A percentile compares a stretch with the other conserved stretches of the same genome.
Evolutionary conservation across 92 coral and sea anemone genomes (phyloP).

Genomic region (Epizoanthus fatuus): DNA sequence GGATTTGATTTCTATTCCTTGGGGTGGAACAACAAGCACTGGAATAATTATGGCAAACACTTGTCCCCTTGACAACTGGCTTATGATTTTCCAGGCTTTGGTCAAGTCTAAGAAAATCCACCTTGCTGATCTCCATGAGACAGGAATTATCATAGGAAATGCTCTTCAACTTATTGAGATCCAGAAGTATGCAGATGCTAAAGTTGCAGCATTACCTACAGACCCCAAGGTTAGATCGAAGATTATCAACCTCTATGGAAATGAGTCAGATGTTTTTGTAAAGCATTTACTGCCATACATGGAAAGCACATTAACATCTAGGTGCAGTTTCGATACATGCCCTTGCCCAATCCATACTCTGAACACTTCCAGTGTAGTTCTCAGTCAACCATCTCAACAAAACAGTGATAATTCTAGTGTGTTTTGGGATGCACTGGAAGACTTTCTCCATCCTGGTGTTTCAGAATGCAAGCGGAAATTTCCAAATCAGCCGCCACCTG

Average conservation of each 20-base stretch:
- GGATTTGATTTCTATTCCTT: conserved; percentile 47
- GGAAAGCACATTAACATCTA: conserved; percentile 37
- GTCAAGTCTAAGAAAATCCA: conserved; percentile 42
- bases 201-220: conserved; percentile 32
- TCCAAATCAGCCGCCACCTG: background rate
- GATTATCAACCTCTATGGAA: conserved; percentile 60
- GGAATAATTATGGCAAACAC: conserved; percentile 55
- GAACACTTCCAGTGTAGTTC: conserved; percentile 12
- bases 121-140: conserved; percentile 36
- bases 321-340: conserved; percentile 42
- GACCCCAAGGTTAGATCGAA: conserved; percentile 38
- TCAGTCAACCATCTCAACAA: conserved; percentile 19
- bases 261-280: conserved; percentile 62
- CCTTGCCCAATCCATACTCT: conserved; percentile 35
- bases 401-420: background rate
- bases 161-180: conserved; percentile 45
- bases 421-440: conserved; percentile 42
- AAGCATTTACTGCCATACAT: conserved; percentile 41
- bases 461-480: conserved; percentile 44
- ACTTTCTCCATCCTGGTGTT: conserved; percentile 46
- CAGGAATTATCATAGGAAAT: conserved; percentile 26
- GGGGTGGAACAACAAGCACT: conserved; percentile 56
- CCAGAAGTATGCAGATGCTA: conserved; percentile 45
- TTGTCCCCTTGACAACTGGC: conserved; percentile 71
- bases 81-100: conserved; percentile 65